These are phyloP conservation scores for Drosophila arawakana DNA, from an alignment of 1,140 invertebrate species.

Conservation along the genomic window DNA sequence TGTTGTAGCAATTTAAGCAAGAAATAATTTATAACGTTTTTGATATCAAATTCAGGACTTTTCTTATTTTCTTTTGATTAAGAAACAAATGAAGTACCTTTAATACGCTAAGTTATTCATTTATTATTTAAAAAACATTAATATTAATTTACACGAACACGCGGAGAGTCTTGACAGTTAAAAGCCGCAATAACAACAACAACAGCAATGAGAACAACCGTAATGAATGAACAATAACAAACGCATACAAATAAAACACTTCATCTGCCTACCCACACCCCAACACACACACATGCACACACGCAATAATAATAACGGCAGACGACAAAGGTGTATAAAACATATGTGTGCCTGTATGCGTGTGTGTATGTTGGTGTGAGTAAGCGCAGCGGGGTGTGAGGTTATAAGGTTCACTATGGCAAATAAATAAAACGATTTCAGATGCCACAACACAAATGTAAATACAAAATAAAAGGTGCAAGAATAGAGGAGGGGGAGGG, in stretches of 20 bases:
- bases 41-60: no score
- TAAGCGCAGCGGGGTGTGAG: neutral
- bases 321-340: constrained; percentile 57
- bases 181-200: constrained; percentile 63
- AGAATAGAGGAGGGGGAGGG: constrained; percentile 31
- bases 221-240: constrained; percentile 55
- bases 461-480: constrained; percentile 67
- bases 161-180: constrained; percentile 66
- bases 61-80: neutral
- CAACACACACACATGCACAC: neutral
- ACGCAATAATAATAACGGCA: constrained; percentile 62
- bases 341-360: constrained; percentile 54
- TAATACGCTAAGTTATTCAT: constrained; percentile 58
- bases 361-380: neutral
- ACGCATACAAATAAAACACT: constrained; percentile 31
- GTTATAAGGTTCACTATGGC: constrained; percentile 39
- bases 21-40: no score
- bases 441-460: constrained; percentile 60
- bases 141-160: constrained; percentile 63
- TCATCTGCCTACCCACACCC: neutral
- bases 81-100: constrained; percentile 18
- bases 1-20: no score
- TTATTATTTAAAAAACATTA: constrained; percentile 66
- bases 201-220: constrained; percentile 25
- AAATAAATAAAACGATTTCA: constrained; percentile 80